These are phyloP conservation scores for Sus scrofa DNA, from an alignment of 2,113 vertebrate species.

Conservation along the genomic window DNA sequence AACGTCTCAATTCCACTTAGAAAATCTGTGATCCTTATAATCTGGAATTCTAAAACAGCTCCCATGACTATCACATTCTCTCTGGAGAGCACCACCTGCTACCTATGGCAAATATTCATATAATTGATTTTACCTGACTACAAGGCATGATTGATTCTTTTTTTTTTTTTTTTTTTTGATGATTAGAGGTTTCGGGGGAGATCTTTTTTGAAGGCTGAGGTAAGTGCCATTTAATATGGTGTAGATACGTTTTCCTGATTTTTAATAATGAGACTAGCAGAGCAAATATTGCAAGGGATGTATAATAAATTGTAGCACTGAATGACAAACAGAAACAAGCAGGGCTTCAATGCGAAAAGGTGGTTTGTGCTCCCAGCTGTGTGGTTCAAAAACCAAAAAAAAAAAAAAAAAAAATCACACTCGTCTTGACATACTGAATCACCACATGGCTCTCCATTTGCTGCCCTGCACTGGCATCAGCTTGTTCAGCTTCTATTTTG, in stretches of 20 bases:
- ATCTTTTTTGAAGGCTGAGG: slow-evolving; percentile 74
- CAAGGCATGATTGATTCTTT: slow-evolving; percentile 21
- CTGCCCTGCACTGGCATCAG: slow-evolving; percentile 61
- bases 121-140: slow-evolving; percentile 61
- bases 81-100: slow-evolving; percentile 53
- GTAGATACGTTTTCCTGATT: slow-evolving; percentile 69
- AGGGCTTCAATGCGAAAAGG: slow-evolving; percentile 58
- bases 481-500: slow-evolving; percentile 72
- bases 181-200: slow-evolving; percentile 37
- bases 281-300: slow-evolving; percentile 66
- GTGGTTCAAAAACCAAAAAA: slow-evolving; percentile 75
- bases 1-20: slow-evolving; percentile 20
- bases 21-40: neutral
- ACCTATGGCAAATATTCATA: slow-evolving; percentile 71
- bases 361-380: slow-evolving; percentile 76
- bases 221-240: slow-evolving; percentile 78
- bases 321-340: slow-evolving; percentile 75
- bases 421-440: slow-evolving; percentile 69
- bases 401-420: slow-evolving; percentile 74
- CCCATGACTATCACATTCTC: neutral
- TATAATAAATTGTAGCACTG: slow-evolving; percentile 73
- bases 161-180: slow-evolving; percentile 59
- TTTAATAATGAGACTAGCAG: slow-evolving; percentile 80
- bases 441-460: slow-evolving; percentile 63
- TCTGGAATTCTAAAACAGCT: neutral